These are phyloP conservation scores for Amphimallon solstitiale DNA, from an alignment of 2,888 invertebrate species.

Conservation along the genomic window DNA sequence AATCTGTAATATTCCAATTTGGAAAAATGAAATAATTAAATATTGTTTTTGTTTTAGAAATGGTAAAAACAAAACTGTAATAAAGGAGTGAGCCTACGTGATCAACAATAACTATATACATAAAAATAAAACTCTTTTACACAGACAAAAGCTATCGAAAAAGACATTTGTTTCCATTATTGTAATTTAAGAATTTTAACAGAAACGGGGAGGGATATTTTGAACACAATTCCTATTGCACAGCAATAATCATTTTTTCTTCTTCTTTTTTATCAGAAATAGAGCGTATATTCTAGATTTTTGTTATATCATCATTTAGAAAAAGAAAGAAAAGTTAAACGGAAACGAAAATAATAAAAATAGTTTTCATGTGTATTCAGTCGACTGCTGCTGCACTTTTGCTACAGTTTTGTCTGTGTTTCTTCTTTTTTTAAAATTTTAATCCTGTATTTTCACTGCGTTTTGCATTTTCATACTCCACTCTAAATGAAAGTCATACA, in stretches of 20 bases:
- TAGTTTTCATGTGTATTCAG: slow-evolving; percentile 26
- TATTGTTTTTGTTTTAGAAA: not conserved
- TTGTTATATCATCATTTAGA: not conserved
- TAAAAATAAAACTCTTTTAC: slow-evolving; percentile 43
- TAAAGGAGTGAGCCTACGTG: slow-evolving; percentile 60
- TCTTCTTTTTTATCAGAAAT: slow-evolving; percentile 36
- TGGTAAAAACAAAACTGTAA: not conserved
- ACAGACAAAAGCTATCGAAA: slow-evolving; percentile 53
- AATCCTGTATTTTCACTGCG: no score
- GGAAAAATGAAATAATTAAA: no score
- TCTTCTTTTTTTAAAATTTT: not conserved
- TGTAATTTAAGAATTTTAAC: not conserved
- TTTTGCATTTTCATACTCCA: slow-evolving; percentile 8
- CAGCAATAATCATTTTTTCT: slow-evolving; percentile 43
- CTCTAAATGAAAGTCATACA: slow-evolving; percentile 37
- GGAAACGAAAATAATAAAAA: not conserved
- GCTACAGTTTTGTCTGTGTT: slow-evolving; percentile 44
- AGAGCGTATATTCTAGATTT: slow-evolving; percentile 33
- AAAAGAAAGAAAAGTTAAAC: not conserved
- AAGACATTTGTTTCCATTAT: not conserved
- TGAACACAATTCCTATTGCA: slow-evolving; percentile 41
- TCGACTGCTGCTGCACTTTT: slow-evolving; percentile 30
- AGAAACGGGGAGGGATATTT: not conserved
- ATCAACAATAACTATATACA: slow-evolving; percentile 39
- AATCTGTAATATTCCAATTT: no score